Base-by-base conservation (phyloP, 2,113 vertebrate genomes). In the Vireo altiloquus region DNA sequence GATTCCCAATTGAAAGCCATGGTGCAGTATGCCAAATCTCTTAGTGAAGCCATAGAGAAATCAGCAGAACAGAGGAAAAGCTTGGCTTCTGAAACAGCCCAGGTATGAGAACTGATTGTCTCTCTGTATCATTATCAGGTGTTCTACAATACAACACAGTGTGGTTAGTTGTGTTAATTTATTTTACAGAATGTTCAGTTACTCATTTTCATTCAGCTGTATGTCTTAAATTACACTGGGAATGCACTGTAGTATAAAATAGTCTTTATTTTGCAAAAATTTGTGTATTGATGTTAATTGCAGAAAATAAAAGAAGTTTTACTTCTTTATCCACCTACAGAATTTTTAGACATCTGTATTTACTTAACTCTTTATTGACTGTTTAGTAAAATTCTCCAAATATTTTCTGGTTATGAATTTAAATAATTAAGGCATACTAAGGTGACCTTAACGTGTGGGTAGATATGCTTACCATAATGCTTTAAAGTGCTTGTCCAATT, bases 1-100 rank as follows among this genome's bases (percentile, higher is more conserved):
- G 99, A 99, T 98, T 99, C 99, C 22, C 99, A 99, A 94, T 97
- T 99, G 91, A 99, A 99, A 97, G 99, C 99, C 87, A 99, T 99
- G 99, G 99, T 99, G 75, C 99, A 99, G 64, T 99, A 99, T 83
- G 99, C 99, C 87, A 99, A 99, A 97, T 99, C 99, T 91, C 99
- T 99, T 63, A 99, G 99, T 81, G 99, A 99, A 98, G 99, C 98
- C 90, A 99, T 99, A 98, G 99, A 99, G 97, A 99, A 98, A 93
- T 99, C 99, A 35, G 98, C 99, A 23, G 99, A 99, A 90, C 99
- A 99, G 97, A 99, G 99, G 93, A 99, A 99, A 97, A 99, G 98
- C 95, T 98, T 99, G 98, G 99, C 99, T 96, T 97, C 99, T 50
- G 99, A 99, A 92, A 98, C 98, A 63, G 79, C 98, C n/a, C 98